These are phyloP conservation scores for Acanthopagrus latus DNA, from an alignment of 2,797 vertebrate genomes.

Conservation along the genomic window DNA sequence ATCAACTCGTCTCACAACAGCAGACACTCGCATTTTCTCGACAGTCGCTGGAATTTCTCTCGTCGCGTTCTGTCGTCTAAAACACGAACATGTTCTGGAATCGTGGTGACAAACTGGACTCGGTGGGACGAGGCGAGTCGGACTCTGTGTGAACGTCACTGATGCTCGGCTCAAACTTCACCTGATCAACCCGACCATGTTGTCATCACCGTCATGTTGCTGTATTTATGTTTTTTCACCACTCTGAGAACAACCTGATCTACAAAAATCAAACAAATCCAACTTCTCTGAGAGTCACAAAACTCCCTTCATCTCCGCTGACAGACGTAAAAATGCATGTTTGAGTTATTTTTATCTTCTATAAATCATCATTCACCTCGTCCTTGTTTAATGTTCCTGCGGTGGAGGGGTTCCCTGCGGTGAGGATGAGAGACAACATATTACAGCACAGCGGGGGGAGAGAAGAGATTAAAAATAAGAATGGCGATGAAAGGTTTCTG, in stretches of 20 bases:
- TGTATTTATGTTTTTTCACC: no score
- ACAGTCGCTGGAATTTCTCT: background rate
- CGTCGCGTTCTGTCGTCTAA: background rate
- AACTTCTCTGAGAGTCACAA: background rate
- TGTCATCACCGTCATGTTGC: no score
- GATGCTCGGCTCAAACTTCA: no score
- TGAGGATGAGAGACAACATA: background rate
- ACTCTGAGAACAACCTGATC: background rate
- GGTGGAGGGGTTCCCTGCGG: slow-evolving; percentile 11
- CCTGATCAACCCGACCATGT: no score
- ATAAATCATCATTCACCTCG: background rate
- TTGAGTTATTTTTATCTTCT: background rate
- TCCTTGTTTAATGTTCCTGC: background rate
- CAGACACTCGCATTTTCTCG: background rate
- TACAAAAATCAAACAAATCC: background rate
- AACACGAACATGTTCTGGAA: background rate
- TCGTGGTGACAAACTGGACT: background rate
- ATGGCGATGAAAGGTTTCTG: slow-evolving; percentile 37
- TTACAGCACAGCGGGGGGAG: background rate
- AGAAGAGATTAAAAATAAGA: background rate
- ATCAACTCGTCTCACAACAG: background rate
- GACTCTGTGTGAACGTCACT: no score
- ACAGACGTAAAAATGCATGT: background rate
- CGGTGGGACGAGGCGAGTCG: no score
- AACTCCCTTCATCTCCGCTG: background rate